phyloP scores from a whole-genome alignment of 23 tunicate genomes.

The Aplidium turbinatum region DNA sequence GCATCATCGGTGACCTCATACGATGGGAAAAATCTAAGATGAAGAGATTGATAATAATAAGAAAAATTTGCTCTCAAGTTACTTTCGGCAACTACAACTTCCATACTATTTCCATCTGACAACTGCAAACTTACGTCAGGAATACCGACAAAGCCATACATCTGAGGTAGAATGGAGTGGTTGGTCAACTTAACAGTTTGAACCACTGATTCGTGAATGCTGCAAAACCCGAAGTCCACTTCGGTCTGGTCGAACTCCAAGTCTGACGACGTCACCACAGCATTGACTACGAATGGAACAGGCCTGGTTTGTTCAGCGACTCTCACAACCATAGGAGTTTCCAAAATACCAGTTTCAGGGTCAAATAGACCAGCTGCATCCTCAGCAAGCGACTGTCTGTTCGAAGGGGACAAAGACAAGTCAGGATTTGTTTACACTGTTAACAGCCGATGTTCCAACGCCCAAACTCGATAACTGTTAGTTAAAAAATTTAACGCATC shows the following conservation, averaged over 20 bases:
- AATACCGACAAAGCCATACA: slow-evolving; percentile 71
- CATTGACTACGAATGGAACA: slow-evolving; percentile 79
- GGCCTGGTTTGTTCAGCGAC: slow-evolving; percentile 93
- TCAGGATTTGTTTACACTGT: neutral
- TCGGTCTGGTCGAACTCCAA: slow-evolving; percentile 57
- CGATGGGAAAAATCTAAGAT: neutral
- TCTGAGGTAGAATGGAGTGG: slow-evolving; percentile 81
- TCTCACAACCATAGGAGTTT: slow-evolving; percentile 77
- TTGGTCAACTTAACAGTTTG: slow-evolving; percentile 65
- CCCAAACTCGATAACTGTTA: too few relatives aligned
- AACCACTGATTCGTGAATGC: slow-evolving; percentile 77
- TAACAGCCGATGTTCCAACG: neutral
- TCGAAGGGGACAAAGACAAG: neutral
- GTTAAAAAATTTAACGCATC: too few relatives aligned
- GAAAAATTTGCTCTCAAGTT: neutral
- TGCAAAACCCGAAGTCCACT: slow-evolving; percentile 79
- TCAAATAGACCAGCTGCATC: slow-evolving; percentile 83
- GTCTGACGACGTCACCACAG: slow-evolving; percentile 84
- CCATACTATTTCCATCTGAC: neutral
- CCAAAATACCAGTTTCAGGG: slow-evolving; percentile 73
- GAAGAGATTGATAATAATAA: neutral
- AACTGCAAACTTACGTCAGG: slow-evolving; percentile 63
- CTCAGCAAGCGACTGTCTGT: slow-evolving; percentile 64
- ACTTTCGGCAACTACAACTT: neutral
- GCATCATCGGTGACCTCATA: too few relatives aligned